Evolutionary conservation across 2,797 vertebrate species (phyloP), one percentile per base, ranked within the genome.

Genomic region (Mus minutoides): DNA sequence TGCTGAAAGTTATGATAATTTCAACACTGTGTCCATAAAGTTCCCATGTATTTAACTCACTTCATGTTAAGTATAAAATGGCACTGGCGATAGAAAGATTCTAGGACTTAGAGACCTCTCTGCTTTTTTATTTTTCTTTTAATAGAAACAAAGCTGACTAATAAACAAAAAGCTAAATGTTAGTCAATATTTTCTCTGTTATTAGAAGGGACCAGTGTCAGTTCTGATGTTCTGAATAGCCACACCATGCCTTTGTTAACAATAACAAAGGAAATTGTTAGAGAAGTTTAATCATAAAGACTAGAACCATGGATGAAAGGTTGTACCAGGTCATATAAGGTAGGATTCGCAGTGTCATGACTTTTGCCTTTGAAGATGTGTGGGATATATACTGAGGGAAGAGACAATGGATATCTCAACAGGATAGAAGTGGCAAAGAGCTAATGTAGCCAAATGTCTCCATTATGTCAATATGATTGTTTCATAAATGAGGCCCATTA

Each of bases 1-100:
- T 96, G 34, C 54, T 78, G 19, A 92, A 92, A 96, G 84, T 49
- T 69, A 92, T 64, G 64, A 88, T 92, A 87, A 91, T 82, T 75
- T 91, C 67, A 91, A 79, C 54, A 86, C 80, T 89, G 7, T 93
- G 93, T 95, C 84, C 21, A 21, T 92, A 40, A 43, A 79, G 24
- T 90, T 82, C 52, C 6, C 94, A 89, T 46, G 4, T 19, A 31
- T 92, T 87, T 73, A 86, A n/a, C 37, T 88, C 80, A 91, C 75
- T 95, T 94, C 71, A 60, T 89, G 1, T 84, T 84, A 78, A 77
- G 31, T 84, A 79, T 89, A 37, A 88, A n/a, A 85, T 69, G 26
- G 24, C 56, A 43, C 34, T 92, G 37, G 40, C 24, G 26, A 87
- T 58, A 58, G 46, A 94, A 97, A 86, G 43, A 17, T 43, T 58